A percentile compares a stretch with the other conserved stretches of the same genome.
These are phyloP conservation scores for Cyprinodon tularosa DNA, from an alignment of 2,113 vertebrate species.

Conservation along the genomic window DNA sequence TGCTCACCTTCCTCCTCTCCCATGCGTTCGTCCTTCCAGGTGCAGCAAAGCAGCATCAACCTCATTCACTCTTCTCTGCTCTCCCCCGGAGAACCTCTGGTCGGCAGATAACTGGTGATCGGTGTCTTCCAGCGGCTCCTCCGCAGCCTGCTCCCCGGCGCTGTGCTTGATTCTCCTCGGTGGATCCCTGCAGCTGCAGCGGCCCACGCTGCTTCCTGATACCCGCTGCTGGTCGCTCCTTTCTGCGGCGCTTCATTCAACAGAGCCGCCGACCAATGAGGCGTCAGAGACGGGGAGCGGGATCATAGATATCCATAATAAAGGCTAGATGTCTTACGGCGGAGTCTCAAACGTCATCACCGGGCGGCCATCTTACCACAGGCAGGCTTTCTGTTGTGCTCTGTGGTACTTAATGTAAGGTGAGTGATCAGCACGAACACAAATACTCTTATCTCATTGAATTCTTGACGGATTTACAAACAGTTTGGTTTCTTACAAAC, in stretches of 20 bases:
- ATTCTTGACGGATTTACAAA: too few species aligned
- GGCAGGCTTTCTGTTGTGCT: too few species aligned
- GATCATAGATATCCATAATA: too few species aligned
- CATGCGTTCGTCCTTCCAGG: slow-evolving; percentile 96
- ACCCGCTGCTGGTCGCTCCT: slow-evolving; percentile 36
- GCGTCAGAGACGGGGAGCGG: slow-evolving; percentile 20
- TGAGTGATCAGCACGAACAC: too few species aligned
- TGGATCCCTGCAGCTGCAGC: slow-evolving; percentile 25
- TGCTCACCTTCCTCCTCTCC: slow-evolving; percentile 93
- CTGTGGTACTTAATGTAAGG: too few species aligned
- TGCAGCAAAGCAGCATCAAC: slow-evolving; percentile 96
- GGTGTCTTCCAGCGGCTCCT: slow-evolving; percentile 24
- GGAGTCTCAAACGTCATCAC: too few species aligned
- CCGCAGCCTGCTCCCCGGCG: slow-evolving; percentile 38
- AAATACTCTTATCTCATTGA: too few species aligned
- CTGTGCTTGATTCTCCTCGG: slow-evolving; percentile 10
- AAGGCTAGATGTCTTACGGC: too few species aligned
- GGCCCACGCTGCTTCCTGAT: slow-evolving; percentile 48
- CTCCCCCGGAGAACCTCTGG: slow-evolving; percentile 67
- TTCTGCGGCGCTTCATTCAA: slow-evolving; percentile 67
- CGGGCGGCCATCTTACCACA: too few species aligned
- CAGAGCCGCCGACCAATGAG: slow-evolving; percentile 61
- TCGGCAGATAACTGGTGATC: slow-evolving; percentile 50
- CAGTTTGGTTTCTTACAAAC: too few species aligned
- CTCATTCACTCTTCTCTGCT: slow-evolving; percentile 84